Percentiles rank a stretch among this genome's conserved stretches.
Evolutionary conservation across 1,140 invertebrate genomes (phyloP).

Genomic region (Drosophila neocordata): DNA sequence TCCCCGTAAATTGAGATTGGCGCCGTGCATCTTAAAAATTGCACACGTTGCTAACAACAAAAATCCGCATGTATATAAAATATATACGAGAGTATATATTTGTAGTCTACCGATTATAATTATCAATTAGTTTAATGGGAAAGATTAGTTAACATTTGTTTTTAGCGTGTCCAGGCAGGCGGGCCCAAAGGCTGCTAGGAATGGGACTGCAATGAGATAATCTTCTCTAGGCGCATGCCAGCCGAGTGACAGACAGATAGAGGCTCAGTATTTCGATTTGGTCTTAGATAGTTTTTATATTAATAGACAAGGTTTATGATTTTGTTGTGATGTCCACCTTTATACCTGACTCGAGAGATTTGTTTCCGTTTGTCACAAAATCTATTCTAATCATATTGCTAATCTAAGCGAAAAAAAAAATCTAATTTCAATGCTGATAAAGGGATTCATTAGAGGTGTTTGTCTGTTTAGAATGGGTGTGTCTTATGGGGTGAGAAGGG

Average conservation of each 20-base stretch:
- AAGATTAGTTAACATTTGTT: slow-evolving; percentile 75
- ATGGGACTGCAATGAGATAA: slow-evolving; percentile 51
- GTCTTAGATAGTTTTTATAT: slow-evolving; percentile 22
- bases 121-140: slow-evolving; percentile 59
- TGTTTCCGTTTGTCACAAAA: slow-evolving; percentile 18
- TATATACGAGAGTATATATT: neutral
- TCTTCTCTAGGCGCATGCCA: slow-evolving; percentile 40
- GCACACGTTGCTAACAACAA: slow-evolving; percentile 8
- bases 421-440: neutral
- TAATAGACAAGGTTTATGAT: slow-evolving; percentile 62
- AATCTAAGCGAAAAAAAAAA: neutral
- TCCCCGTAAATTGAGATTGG: neutral
- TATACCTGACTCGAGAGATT: slow-evolving; percentile 15
- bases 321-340: slow-evolving; percentile 49
- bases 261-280: neutral
- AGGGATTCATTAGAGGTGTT: slow-evolving; percentile 5
- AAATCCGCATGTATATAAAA: neutral
- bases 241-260: slow-evolving; percentile 26
- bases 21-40: slow-evolving; percentile 2
- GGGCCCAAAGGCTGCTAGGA: slow-evolving; percentile 49
- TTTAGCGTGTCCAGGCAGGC: slow-evolving; percentile 61
- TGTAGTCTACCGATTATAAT: slow-evolving; percentile 28
- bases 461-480: neutral
- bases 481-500: neutral
- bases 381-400: neutral